Percentiles rank a stretch among this genome's conserved stretches.
These are phyloP conservation scores for Xenopus petersii DNA, from an alignment of 2,797 vertebrate species.

Conservation along the genomic window DNA sequence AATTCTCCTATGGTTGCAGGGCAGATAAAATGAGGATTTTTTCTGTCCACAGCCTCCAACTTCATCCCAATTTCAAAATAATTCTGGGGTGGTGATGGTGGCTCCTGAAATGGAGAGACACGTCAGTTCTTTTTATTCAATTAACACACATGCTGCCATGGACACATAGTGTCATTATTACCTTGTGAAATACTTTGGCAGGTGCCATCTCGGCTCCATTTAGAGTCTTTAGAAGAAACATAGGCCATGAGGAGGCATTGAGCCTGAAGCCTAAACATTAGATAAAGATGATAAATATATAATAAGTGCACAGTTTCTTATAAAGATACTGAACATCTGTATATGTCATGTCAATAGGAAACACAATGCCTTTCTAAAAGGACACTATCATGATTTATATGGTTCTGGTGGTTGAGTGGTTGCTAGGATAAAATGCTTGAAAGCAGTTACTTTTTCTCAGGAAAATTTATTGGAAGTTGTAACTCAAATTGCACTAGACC, in stretches of 20 bases:
- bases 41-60: conserved; percentile 97
- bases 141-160: background rate
- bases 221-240: conserved; percentile 97
- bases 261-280: conserved; percentile 84
- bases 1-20: conserved; percentile 95
- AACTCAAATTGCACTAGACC: no score
- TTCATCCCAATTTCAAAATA: conserved; percentile 97
- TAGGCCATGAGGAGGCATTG: conserved; percentile 97
- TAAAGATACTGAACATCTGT: no score
- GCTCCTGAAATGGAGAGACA: conserved; percentile 78
- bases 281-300: background rate
- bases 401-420: no score
- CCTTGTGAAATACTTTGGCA: conserved; percentile 95
- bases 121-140: background rate
- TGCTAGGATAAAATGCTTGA: no score
- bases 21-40: conserved; percentile 98
- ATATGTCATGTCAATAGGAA: no score
- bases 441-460: no score
- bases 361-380: no score
- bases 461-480: no score
- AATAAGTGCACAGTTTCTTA: background rate
- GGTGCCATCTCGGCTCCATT: conserved; percentile 99
- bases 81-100: conserved; percentile 91
- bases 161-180: conserved; percentile 55
- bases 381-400: no score